Conservation (phyloP, 2,888 invertebrate genomes). For the Clepsis dumicolana region DNA sequence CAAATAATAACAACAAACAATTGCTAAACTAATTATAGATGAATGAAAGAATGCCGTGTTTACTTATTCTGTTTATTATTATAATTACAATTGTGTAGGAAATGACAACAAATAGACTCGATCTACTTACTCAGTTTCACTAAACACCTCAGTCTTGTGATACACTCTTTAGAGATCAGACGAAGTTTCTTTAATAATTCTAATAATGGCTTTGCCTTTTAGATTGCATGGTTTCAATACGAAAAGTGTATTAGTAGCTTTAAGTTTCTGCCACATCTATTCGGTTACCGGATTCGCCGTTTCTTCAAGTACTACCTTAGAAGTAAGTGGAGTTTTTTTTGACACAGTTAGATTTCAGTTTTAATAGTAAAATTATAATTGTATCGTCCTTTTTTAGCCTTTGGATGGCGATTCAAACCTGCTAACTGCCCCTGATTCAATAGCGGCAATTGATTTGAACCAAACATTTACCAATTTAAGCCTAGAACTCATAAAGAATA, state of each 20-base stretch:
- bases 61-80: background rate
- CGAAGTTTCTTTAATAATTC: background rate
- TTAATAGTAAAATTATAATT: background rate
- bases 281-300: background rate
- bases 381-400: background rate
- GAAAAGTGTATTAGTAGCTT: background rate
- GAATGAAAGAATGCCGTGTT: slow-evolving; percentile 15
- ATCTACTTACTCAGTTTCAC: background rate
- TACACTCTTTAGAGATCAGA: background rate
- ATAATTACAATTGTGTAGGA: slow-evolving; percentile 10
- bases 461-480: slow-evolving; percentile 6
- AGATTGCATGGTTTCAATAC: background rate
- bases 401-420: background rate
- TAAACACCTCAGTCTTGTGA: slow-evolving; percentile 1
- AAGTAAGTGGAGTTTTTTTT: background rate
- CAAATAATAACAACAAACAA: background rate
- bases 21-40: background rate
- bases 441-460: background rate
- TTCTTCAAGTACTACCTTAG: background rate
- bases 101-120: slow-evolving; percentile 4
- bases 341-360: background rate
- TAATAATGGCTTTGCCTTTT: background rate
- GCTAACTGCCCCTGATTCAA: background rate
- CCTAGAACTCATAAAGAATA: background rate
- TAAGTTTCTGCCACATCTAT: background rate